Percentiles rank a stretch among this genome's conserved stretches.
These are phyloP conservation scores for Periophthalmus modestus DNA, from an alignment of 2,113 vertebrate genomes.

Conservation along the genomic window DNA sequence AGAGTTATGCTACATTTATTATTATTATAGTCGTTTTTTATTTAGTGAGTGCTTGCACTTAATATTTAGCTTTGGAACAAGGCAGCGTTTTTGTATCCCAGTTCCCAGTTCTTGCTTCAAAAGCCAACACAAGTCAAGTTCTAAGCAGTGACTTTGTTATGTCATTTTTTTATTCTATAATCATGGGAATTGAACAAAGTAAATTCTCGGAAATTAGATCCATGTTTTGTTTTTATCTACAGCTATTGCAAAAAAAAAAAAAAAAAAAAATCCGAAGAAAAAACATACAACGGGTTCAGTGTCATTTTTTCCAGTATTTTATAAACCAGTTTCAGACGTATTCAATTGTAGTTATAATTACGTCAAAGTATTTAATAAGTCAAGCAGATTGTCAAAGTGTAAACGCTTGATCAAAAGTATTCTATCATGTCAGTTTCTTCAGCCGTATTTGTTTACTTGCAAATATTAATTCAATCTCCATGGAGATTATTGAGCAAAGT, in stretches of 20 bases:
- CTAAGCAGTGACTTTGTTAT: not conserved
- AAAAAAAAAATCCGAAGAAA: not conserved
- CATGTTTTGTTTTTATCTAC: not conserved
- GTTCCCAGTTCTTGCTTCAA: not conserved
- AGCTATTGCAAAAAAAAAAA: too few relatives aligned
- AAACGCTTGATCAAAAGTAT: not conserved
- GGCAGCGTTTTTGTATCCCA: not conserved
- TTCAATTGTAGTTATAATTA: not conserved
- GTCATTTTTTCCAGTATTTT: not conserved
- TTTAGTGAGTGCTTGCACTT: constrained; percentile 13
- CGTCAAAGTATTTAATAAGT: not conserved
- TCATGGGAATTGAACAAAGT: not conserved
- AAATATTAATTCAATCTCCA: not conserved
- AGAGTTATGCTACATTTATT: constrained; percentile 49
- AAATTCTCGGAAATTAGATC: not conserved
- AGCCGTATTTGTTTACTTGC: not conserved
- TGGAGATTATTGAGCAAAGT: not conserved
- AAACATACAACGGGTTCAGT: not conserved
- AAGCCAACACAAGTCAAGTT: not conserved
- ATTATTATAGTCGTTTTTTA: constrained; percentile 37
- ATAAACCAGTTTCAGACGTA: not conserved
- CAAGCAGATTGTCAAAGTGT: not conserved
- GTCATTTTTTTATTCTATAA: not conserved
- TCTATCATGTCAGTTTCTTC: not conserved
- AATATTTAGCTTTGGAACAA: constrained; percentile 13